Conservation (phyloP, 2,888 invertebrate species). For the Drosophila meridiana region DNA sequence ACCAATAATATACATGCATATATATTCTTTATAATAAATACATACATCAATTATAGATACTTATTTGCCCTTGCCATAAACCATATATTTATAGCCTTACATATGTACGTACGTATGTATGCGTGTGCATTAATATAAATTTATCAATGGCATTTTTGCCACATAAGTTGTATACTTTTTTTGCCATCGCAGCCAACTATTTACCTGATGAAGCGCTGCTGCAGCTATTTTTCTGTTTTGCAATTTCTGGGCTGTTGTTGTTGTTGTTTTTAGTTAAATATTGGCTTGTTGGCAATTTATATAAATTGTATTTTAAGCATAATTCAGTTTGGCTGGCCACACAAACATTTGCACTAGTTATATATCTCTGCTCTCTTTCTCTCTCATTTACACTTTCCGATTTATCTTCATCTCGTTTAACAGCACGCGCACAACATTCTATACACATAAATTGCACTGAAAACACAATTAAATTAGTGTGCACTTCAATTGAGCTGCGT, state of each 20-base stretch:
- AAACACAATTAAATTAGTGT: conserved; percentile 22
- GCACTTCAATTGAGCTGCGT: conserved; percentile 32
- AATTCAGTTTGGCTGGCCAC: conserved; percentile 57
- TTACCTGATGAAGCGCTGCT: conserved; percentile 63
- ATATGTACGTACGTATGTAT: background rate
- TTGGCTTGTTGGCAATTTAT: conserved; percentile 70
- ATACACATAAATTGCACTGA: conserved; percentile 31
- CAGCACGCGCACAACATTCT: conserved; percentile 24
- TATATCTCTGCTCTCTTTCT: conserved; percentile 19
- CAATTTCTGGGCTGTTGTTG: conserved; percentile 1
- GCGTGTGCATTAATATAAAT: conserved; percentile 26
- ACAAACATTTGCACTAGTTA: conserved; percentile 44
- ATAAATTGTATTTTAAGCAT: conserved; percentile 74
- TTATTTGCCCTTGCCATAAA: conserved; percentile 44
- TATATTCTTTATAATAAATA: conserved; percentile 42
- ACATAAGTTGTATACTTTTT: conserved; percentile 33
- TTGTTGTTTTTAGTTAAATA: conserved; percentile 32
- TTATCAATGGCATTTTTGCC: conserved; percentile 60
- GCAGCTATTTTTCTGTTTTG: conserved; percentile 49
- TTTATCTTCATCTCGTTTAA: conserved; percentile 37
- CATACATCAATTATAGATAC: conserved; percentile 35
- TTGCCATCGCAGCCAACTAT: conserved; percentile 45
- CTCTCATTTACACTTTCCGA: conserved; percentile 18
- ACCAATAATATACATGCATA: conserved; percentile 39
- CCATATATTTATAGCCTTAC: background rate